Evolutionary conservation across 2,113 vertebrate genomes (phyloP), one percentile per base, ranked within the genome.

Genomic region (Rhinolophus ferrumequinum): DNA sequence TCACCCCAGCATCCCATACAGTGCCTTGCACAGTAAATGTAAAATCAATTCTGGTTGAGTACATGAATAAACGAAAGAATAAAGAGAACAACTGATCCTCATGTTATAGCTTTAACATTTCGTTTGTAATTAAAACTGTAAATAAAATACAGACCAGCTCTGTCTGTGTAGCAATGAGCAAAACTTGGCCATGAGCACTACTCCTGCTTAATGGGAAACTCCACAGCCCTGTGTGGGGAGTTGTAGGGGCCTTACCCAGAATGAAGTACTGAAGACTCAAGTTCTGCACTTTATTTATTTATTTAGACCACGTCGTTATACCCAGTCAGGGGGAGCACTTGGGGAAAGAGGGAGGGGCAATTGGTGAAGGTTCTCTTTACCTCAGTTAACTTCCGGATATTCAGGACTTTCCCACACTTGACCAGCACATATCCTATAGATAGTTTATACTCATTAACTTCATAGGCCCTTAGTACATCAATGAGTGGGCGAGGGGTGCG

Each of bases 141-240:
- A 4, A n/a, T 8, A 54, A 30, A 67, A 58, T 62, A 81, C 0
- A 30, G 30, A 56, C 28, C 3, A 41, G 2, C 47, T 44, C 3
- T 33, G 11, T 52, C 3, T 33, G 11, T 38, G 54, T 1, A 88
- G 5, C 28, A 33, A n/a, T 19, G 47, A 90, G 60, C 9, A 86
- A 30, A 70, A 28, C 41, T 24, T n/a, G 44, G 6, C 16, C 24
- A 38, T 9, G 12, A 26, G 28, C 24, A 62, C 8, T 18, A 12
- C 10, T 22, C 4, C 30, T 33, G 0, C 15, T 69, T 76, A 50
- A 10, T 4, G 33, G 47, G 2, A 56, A 44, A 26, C 5, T 30
- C 10, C 41, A n/a, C 28, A 15, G 6, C 2, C 4, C 0, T 3
- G 3, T 24, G 2, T 3, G 30, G 33, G 12, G 58, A 5, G 22